phyloP scores from a whole-genome alignment of 2,888 invertebrate genomes.

The Scrobipalpa atriplicella region DNA sequence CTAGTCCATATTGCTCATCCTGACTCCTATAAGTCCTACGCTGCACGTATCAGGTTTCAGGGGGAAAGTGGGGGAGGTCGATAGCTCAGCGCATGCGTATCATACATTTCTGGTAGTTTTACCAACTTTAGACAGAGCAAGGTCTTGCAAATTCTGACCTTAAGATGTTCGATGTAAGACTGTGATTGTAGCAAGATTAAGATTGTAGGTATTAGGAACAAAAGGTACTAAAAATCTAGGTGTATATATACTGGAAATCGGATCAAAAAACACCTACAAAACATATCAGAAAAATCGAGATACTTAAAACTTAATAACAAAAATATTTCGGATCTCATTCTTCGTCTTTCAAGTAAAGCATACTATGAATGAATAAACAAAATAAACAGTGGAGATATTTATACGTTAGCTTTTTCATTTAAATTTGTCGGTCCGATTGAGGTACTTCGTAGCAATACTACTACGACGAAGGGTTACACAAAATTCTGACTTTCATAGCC shows the following conservation, averaged over 20 bases:
- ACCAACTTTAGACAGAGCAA: conserved; percentile 12
- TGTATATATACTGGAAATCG: neutral
- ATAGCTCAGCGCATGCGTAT: conserved; percentile 69
- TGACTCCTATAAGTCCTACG: neutral
- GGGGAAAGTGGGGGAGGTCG: conserved; percentile 55
- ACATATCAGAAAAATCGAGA: neutral
- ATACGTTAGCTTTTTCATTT: too few species aligned
- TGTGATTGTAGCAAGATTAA: neutral
- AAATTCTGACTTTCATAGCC: too few species aligned
- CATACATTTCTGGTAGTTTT: conserved; percentile 26
- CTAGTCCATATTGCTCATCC: neutral
- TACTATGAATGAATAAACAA: too few species aligned
- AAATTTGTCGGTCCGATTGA: too few species aligned
- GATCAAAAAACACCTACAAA: neutral
- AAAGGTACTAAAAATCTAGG: neutral
- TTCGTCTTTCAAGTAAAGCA: too few species aligned
- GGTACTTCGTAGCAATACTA: too few species aligned
- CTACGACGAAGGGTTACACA: too few species aligned
- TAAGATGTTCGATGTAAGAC: neutral
- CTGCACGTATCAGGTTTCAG: conserved; percentile 47
- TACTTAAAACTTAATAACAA: too few species aligned
- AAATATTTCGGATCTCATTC: too few species aligned
- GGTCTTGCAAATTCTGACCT: neutral
- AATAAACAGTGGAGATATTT: too few species aligned
- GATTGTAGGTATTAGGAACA: neutral